Evolutionary conservation across 2,113 vertebrate genomes (phyloP).

Genomic region (Elgaria multicarinata): DNA sequence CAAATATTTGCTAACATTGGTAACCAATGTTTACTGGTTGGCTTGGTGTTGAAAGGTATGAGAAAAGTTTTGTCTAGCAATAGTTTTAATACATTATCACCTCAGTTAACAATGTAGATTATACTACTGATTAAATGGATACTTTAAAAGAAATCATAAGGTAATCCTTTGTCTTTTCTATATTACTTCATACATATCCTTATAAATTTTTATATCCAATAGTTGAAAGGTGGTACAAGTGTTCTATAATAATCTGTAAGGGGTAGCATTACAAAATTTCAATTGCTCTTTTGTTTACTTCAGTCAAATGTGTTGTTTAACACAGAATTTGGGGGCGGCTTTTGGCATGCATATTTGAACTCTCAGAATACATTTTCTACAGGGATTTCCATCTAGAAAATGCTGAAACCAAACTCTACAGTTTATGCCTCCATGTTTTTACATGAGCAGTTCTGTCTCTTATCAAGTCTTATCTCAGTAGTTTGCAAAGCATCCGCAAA

Average conservation of each 20-base stretch:
- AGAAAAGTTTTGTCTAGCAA: constrained; percentile 45
- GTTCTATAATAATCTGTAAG: not conserved
- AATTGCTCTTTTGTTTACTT: constrained; percentile 25
- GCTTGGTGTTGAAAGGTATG: constrained; percentile 28
- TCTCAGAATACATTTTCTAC: constrained; percentile 67
- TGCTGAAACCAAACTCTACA: constrained; percentile 40
- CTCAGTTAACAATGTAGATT: constrained; percentile 9
- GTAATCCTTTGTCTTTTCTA: not conserved
- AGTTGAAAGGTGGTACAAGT: constrained; percentile 6
- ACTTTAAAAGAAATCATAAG: not conserved
- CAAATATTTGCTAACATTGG: constrained; percentile 5
- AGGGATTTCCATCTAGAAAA: constrained; percentile 59
- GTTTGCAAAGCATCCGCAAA: constrained; percentile 11
- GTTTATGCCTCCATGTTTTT: not conserved
- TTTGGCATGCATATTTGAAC: constrained; percentile 61
- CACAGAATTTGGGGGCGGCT: constrained; percentile 33
- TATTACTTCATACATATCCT: constrained; percentile 21
- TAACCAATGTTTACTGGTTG: constrained; percentile 3
- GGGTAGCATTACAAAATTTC: constrained; percentile 15
- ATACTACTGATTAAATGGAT: constrained; percentile 7
- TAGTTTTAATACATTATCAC: constrained; percentile 18
- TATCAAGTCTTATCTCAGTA: not conserved
- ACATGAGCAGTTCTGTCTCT: constrained; percentile 45
- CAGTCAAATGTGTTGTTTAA: constrained; percentile 46
- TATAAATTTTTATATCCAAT: constrained; percentile 16